A percentile compares a stretch with the other conserved stretches of the same genome.
Evolutionary conservation across 2,888 invertebrate species (phyloP).

Genomic region (Julus scandinavius): DNA sequence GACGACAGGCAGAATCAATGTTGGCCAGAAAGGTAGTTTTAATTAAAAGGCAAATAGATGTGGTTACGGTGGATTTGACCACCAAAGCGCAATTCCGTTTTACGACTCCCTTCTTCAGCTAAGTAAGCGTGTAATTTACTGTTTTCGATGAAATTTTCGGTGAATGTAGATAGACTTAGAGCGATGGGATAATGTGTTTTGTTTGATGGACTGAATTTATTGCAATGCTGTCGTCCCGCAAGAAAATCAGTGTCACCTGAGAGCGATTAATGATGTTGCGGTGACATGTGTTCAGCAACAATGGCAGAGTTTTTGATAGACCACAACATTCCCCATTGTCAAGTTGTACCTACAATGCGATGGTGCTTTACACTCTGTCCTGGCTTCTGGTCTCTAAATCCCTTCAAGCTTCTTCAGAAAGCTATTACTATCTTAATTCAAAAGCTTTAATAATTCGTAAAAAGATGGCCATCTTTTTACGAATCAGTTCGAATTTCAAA

Average conservation of each 20-base stretch:
- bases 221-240: background rate
- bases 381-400: too few species aligned
- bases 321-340: constrained; percentile 26
- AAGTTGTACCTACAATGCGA: background rate
- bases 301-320: background rate
- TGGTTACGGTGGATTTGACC: background rate
- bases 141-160: background rate
- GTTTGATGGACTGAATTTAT: constrained; percentile 16
- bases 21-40: background rate
- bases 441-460: too few species aligned
- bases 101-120: background rate
- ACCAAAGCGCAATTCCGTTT: background rate
- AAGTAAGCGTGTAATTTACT: background rate
- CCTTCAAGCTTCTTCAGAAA: too few species aligned
- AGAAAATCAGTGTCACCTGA: constrained; percentile 39
- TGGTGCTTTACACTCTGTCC: background rate
- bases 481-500: too few species aligned
- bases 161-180: background rate
- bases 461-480: too few species aligned
- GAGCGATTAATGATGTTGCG: constrained; percentile 27
- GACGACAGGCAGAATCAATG: background rate
- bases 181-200: background rate
- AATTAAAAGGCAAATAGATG: background rate
- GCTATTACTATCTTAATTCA: too few species aligned
- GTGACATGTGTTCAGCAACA: background rate